Conservation (phyloP, 2,888 invertebrate species). For the Drosophila rellima region DNA sequence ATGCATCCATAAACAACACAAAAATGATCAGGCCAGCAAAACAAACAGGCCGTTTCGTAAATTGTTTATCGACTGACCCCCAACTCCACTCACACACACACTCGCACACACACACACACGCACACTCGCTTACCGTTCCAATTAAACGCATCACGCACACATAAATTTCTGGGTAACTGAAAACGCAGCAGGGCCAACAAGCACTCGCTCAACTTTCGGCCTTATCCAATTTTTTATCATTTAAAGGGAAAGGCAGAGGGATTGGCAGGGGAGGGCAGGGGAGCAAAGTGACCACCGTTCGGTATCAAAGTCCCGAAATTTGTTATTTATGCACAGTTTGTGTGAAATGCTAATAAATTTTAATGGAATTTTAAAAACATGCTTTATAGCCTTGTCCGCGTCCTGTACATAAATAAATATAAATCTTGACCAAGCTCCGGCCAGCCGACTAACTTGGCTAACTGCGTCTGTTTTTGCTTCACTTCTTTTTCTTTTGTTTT, state of each 20-base stretch:
- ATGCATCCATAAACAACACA: constrained; percentile 72
- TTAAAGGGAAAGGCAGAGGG: constrained; percentile 13
- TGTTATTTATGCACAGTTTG: constrained; percentile 78
- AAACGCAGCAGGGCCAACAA: constrained; percentile 40
- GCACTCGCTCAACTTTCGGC: constrained; percentile 25
- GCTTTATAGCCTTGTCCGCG: constrained; percentile 60
- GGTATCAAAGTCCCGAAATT: constrained; percentile 68
- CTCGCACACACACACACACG: constrained; percentile 6
- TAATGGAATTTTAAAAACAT: constrained; percentile 81
- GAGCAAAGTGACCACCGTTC: background rate
- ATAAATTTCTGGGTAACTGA: constrained; percentile 43
- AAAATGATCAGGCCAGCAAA: constrained; percentile 35
- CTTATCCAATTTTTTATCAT: constrained; percentile 65
- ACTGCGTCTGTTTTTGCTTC: constrained; percentile 2
- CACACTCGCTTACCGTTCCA: constrained; percentile 42
- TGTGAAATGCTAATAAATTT: constrained; percentile 82
- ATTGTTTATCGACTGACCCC: constrained; percentile 67
- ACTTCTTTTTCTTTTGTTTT: constrained; percentile 1
- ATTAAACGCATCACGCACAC: constrained; percentile 65
- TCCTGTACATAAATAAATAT: constrained; percentile 46
- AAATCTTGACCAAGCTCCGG: constrained; percentile 43
- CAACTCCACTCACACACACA: constrained; percentile 32
- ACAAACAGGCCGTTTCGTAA: constrained; percentile 68
- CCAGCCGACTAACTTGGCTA: constrained; percentile 5
- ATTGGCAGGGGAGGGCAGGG: background rate